A percentile compares a stretch with the other conserved stretches of the same genome.
Evolutionary conservation across 2,113 vertebrate genomes (phyloP).

Genomic region (rat (Rattus norvegicus)): DNA sequence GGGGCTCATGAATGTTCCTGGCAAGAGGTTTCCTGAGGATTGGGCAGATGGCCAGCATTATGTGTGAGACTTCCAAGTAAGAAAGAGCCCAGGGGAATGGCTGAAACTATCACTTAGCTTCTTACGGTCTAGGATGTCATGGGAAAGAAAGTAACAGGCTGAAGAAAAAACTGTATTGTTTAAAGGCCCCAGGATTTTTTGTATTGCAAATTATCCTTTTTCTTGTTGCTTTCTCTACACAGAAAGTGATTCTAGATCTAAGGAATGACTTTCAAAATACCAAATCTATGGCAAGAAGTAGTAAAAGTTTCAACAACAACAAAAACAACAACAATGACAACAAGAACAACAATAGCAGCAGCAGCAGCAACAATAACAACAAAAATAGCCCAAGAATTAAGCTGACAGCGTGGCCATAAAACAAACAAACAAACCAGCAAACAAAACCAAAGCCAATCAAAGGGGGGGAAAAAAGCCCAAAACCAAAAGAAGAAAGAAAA

Average conservation of each 20-base stretch:
- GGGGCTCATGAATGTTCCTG: background rate
- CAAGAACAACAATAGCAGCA: too few species aligned
- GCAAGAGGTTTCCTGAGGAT: background rate
- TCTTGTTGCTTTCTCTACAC: background rate
- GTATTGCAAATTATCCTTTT: background rate
- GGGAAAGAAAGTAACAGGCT: background rate
- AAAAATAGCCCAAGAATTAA: background rate
- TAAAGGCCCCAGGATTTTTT: background rate
- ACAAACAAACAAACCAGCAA: background rate
- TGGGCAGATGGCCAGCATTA: background rate
- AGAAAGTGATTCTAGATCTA: conserved; percentile 2
- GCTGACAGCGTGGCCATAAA: background rate
- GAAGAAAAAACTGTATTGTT: background rate
- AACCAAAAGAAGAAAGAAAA: background rate
- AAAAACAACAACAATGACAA: background rate
- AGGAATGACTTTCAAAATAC: background rate
- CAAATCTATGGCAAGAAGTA: background rate
- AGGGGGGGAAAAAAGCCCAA: background rate
- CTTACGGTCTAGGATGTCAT: background rate
- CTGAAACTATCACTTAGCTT: background rate
- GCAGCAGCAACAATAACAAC: background rate
- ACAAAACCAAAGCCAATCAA: background rate
- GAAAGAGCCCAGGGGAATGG: background rate
- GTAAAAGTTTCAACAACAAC: background rate
- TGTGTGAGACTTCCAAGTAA: background rate